These are phyloP conservation scores for Mamestra brassicae DNA, from an alignment of 2,888 invertebrate species.

Conservation along the genomic window DNA sequence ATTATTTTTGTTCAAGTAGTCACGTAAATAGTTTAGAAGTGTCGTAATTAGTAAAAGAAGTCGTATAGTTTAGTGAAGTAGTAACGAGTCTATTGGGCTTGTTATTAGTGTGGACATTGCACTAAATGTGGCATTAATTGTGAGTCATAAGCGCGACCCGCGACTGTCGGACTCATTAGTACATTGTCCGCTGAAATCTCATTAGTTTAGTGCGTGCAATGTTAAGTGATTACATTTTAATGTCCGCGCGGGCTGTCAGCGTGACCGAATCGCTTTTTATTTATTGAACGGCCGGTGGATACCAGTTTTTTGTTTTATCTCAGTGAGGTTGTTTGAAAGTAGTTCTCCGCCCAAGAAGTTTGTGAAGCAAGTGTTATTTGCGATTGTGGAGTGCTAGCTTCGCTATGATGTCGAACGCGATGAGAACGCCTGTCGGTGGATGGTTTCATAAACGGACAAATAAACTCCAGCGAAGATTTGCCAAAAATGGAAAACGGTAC, in stretches of 20 bases:
- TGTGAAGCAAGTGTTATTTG: conserved; percentile 72
- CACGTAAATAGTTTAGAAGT: conserved; percentile 67
- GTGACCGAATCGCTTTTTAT: conserved; percentile 80
- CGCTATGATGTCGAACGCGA: conserved; percentile 86
- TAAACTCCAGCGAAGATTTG: conserved; percentile 83
- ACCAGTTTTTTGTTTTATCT: conserved; percentile 77
- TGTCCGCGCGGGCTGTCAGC: conserved; percentile 78
- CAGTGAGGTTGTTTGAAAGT: conserved; percentile 81
- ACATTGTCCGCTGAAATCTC: conserved; percentile 88
- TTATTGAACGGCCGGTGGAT: conserved; percentile 74
- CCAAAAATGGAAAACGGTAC: conserved; percentile 87
- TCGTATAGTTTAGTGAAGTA: conserved; percentile 69
- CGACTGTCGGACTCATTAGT: conserved; percentile 85
- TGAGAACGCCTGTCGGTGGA: conserved; percentile 83
- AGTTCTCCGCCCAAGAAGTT: conserved; percentile 72
- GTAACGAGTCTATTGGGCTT: conserved; percentile 65
- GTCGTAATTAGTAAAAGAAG: conserved; percentile 68
- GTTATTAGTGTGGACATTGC: conserved; percentile 78
- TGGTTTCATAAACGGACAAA: conserved; percentile 86
- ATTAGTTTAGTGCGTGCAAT: conserved; percentile 88
- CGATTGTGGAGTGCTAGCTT: conserved; percentile 70
- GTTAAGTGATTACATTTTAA: conserved; percentile 89
- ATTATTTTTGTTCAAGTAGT: conserved; percentile 70
- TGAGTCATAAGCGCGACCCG: conserved; percentile 85
- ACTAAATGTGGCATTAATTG: conserved; percentile 83